Conservation (phyloP, 2,797 vertebrate species). For the Muscicapa comitata region DNA sequence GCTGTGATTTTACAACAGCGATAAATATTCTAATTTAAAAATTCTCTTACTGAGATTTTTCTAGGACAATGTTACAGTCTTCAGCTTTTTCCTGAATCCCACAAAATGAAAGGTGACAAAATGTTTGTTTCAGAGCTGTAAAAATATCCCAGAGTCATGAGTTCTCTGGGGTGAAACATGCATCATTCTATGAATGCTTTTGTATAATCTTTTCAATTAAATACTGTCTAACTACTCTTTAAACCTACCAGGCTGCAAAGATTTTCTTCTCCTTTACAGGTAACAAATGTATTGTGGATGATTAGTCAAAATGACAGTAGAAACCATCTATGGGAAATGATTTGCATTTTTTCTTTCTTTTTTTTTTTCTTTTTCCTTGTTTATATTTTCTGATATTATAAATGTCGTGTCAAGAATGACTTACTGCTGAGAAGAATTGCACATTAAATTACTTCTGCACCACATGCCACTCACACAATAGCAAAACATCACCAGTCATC, state of each 20-base stretch:
- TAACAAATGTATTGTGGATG: background rate
- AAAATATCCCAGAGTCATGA: background rate
- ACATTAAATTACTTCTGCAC: background rate
- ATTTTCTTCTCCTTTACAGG: background rate
- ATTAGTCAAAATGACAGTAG: background rate
- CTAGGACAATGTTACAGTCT: background rate
- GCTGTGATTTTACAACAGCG: fast-evolving
- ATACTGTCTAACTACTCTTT: background rate
- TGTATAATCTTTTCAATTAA: background rate
- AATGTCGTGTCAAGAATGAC: background rate
- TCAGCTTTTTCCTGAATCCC: background rate
- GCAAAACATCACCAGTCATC: background rate
- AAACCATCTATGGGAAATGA: background rate
- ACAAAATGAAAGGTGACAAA: background rate
- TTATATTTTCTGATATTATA: background rate
- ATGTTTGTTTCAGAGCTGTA: background rate
- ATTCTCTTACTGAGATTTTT: background rate
- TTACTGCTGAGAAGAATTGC: background rate
- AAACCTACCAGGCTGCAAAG: background rate
- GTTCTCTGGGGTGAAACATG: background rate
- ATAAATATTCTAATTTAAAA: background rate
- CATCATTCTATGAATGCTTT: background rate
- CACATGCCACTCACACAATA: background rate
- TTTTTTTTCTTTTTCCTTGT: background rate
- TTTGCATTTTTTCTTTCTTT: background rate